A percentile compares a stretch with the other conserved stretches of the same genome.
Conservation (phyloP, 2,888 invertebrate species). For the Lasioglossum marginatum region DNA sequence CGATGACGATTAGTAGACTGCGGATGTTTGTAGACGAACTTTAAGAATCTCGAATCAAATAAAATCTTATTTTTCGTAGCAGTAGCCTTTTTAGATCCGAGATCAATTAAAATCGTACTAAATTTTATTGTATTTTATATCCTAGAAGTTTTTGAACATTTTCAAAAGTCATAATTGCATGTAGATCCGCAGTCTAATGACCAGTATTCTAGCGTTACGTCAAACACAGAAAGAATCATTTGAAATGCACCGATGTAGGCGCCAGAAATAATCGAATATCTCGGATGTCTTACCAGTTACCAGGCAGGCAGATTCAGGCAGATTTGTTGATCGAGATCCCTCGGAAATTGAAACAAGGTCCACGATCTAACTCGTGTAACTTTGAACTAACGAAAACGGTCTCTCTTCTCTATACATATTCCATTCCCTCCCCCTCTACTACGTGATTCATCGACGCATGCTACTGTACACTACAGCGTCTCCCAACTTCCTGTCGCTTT, state of each 20-base stretch:
- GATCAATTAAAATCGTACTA: too few relatives aligned
- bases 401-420: slow-evolving; percentile 33
- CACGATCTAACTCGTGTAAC: not conserved
- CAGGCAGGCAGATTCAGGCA: not conserved
- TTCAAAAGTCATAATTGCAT: too few relatives aligned
- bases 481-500: slow-evolving; percentile 33
- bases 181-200: too few relatives aligned
- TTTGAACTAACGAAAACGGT: slow-evolving; percentile 14
- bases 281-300: not conserved
- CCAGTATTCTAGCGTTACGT: not conserved
- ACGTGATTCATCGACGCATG: slow-evolving; percentile 44
- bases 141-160: too few relatives aligned
- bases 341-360: not conserved
- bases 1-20: not conserved
- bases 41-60: too few relatives aligned
- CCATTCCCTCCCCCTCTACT: slow-evolving; percentile 39
- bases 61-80: too few relatives aligned
- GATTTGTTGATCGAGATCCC: not conserved
- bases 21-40: too few relatives aligned
- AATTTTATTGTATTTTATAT: too few relatives aligned
- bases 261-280: not conserved
- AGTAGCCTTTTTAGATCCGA: too few relatives aligned
- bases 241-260: not conserved
- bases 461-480: slow-evolving; percentile 28
- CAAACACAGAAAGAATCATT: not conserved